Percentiles rank a stretch among this genome's conserved stretches.
phyloP scores from a whole-genome alignment of 2,888 invertebrate genomes.

The Thecocarcelia acutangulata region DNA sequence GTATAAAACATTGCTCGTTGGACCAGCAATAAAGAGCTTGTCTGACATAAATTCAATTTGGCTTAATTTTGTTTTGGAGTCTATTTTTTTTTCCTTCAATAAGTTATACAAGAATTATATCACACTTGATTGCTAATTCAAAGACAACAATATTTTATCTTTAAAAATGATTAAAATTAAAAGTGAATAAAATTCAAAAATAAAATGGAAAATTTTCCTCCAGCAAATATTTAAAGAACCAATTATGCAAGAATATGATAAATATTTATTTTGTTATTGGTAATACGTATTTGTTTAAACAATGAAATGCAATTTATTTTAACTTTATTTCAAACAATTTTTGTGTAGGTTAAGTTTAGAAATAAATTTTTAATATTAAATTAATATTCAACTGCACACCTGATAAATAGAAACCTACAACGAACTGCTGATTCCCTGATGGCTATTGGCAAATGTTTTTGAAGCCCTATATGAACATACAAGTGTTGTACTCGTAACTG shows the following conservation, averaged over 20 bases:
- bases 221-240: not conserved
- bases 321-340: not conserved
- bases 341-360: conserved; percentile 2
- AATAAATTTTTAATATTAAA: conserved; percentile 4
- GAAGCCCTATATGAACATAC: not conserved
- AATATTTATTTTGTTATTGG: conserved; percentile 1
- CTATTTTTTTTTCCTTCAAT: no score
- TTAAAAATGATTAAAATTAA: no score
- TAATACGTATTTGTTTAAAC: not conserved
- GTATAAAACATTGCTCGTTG: no score
- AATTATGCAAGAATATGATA: conserved; percentile 6
- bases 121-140: no score
- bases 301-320: not conserved
- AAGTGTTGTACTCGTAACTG: not conserved
- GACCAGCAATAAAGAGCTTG: no score
- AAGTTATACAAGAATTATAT: no score
- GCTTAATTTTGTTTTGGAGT: no score
- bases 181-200: not conserved
- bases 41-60: no score
- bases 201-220: conserved; percentile 7
- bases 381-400: not conserved
- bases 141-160: no score
- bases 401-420: conserved; percentile 28
- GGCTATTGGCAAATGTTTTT: not conserved
- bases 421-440: not conserved